phyloP scores from a whole-genome alignment of 2,888 invertebrate species.

The Scelioninae gen. 1 region DNA sequence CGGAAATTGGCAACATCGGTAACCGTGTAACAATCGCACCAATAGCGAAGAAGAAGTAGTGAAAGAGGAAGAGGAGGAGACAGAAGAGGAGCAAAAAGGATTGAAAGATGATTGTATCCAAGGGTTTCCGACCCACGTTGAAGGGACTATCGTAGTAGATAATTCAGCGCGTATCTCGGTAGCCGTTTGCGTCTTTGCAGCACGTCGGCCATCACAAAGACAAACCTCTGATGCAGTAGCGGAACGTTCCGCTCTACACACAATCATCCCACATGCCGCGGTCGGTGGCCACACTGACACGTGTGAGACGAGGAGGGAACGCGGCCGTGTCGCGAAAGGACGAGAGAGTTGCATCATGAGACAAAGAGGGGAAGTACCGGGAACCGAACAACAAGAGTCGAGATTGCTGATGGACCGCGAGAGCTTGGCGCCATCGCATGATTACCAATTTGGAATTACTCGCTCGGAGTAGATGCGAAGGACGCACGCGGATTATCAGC shows the following conservation, averaged over 20 bases:
- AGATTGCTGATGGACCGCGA: too few species aligned
- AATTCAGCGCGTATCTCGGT: conserved; percentile 84
- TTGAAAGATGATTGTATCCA: conserved; percentile 74
- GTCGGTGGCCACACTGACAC: conserved; percentile 71
- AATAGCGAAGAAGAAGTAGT: conserved; percentile 66
- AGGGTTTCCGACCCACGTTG: conserved; percentile 76
- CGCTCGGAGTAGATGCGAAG: conserved; percentile 76
- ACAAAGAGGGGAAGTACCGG: too few species aligned
- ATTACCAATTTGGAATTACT: conserved; percentile 84
- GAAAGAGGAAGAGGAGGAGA: conserved; percentile 70
- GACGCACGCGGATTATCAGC: conserved; percentile 78
- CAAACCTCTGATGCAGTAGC: conserved; percentile 81
- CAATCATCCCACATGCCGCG: conserved; percentile 79
- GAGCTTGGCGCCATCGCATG: too few species aligned
- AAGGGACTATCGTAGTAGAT: conserved; percentile 81
- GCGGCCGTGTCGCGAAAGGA: too few species aligned
- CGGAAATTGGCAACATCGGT: conserved; percentile 57
- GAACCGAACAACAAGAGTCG: too few species aligned
- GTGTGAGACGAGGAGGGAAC: too few species aligned
- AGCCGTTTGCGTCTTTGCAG: conserved; percentile 79
- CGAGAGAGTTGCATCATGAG: too few species aligned
- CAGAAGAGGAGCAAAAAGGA: conserved; percentile 62
- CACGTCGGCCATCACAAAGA: conserved; percentile 83
- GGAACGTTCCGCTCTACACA: conserved; percentile 80
- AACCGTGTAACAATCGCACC: conserved; percentile 58